Percentiles rank a stretch among this genome's conserved stretches.
Conservation (phyloP, 1,140 invertebrate genomes). For the Samia ricini region DNA sequence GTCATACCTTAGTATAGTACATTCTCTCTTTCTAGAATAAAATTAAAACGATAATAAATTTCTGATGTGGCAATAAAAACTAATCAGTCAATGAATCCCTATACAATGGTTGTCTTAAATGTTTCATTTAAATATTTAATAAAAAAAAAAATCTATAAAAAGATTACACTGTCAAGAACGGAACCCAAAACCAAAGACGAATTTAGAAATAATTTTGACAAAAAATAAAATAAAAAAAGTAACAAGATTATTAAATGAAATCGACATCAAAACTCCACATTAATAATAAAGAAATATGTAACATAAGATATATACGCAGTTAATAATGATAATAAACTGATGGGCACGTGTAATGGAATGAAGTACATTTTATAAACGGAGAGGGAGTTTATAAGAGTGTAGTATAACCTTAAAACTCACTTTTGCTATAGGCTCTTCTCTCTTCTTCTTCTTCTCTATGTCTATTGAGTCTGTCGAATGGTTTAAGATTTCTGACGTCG, state of each 20-base stretch:
- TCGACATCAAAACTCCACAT: conserved; percentile 55
- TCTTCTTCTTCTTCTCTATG: conserved; percentile 86
- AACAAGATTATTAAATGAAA: conserved; percentile 26
- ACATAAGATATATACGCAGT: too few species aligned
- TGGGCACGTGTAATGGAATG: conserved; percentile 8
- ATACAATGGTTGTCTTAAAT: too few species aligned
- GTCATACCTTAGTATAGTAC: too few species aligned
- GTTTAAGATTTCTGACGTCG: conserved; percentile 80
- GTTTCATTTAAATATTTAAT: too few species aligned
- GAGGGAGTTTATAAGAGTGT: too few species aligned
- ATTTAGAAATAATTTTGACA: not conserved
- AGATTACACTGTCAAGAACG: conserved; percentile 17
- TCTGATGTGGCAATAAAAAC: too few species aligned
- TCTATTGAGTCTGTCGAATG: conserved; percentile 88
- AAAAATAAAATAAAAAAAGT: conserved; percentile 25
- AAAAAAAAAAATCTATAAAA: too few species aligned
- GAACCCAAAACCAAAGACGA: conserved; percentile 50
- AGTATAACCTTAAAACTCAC: conserved; percentile 40
- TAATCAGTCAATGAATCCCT: too few species aligned
- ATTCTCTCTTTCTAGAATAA: too few species aligned
- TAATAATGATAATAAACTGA: conserved; percentile 36
- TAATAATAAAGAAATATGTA: conserved; percentile 40
- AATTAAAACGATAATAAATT: too few species aligned
- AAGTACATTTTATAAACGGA: not conserved
- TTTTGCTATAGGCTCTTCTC: conserved; percentile 69